A percentile compares a stretch with the other conserved stretches of the same genome.
Evolutionary conservation across 1,140 invertebrate species (phyloP).

Genomic region (Lasaia peninsularis): DNA sequence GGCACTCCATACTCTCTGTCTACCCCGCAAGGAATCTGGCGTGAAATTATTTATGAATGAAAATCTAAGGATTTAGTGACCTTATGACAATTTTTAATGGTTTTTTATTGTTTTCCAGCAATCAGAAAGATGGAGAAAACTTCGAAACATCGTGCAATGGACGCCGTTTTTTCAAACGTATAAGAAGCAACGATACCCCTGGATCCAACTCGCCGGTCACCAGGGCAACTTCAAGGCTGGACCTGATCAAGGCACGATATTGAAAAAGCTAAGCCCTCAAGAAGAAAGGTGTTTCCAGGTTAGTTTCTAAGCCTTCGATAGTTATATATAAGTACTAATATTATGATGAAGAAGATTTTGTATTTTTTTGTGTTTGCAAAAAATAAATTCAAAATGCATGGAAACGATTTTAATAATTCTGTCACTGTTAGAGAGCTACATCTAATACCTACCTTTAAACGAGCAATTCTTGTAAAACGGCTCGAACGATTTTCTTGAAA

Average conservation of each 20-base stretch:
- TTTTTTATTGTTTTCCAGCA: conserved; percentile 81
- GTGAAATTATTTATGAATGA: neutral
- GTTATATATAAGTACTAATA: neutral
- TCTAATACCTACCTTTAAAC: too few relatives aligned
- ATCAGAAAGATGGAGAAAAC: conserved; percentile 92
- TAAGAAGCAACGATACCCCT: conserved; percentile 96
- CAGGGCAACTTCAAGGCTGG: conserved; percentile 97
- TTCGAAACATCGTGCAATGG: conserved; percentile 95
- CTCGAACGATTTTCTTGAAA: too few relatives aligned
- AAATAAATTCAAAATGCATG: too few relatives aligned
- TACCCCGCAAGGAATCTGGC: too few relatives aligned
- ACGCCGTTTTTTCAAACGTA: conserved; percentile 97
- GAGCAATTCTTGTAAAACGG: too few relatives aligned
- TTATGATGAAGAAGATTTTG: neutral
- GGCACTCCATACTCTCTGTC: too few relatives aligned
- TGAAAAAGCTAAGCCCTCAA: conserved; percentile 94
- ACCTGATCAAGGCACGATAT: conserved; percentile 92
- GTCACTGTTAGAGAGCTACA: too few relatives aligned
- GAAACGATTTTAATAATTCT: too few relatives aligned
- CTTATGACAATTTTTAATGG: neutral
- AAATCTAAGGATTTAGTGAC: neutral
- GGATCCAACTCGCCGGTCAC: conserved; percentile 96
- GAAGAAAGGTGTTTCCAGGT: conserved; percentile 92
- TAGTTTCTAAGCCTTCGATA: conserved; percentile 14
- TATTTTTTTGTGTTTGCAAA: too few relatives aligned